These are phyloP conservation scores for Eristalis intricaria DNA, from an alignment of 2,888 invertebrate genomes.

Conservation along the genomic window DNA sequence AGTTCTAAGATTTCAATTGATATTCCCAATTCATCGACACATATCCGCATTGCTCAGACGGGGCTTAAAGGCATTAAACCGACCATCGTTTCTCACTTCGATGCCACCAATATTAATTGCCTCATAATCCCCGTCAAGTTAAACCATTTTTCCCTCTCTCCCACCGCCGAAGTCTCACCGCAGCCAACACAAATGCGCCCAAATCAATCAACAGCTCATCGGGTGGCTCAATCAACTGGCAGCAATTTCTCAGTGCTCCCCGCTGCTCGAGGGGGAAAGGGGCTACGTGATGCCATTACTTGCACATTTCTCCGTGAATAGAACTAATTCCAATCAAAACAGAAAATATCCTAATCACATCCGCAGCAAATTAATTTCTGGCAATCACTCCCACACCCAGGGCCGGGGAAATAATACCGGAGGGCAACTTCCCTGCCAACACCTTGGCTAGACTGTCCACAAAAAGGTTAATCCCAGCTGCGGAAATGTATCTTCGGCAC, in stretches of 20 bases:
- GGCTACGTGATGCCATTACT: constrained; percentile 68
- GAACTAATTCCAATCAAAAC: constrained; percentile 61
- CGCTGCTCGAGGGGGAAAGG: background rate
- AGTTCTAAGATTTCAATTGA: background rate
- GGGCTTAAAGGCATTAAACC: background rate
- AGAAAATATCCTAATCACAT: constrained; percentile 68
- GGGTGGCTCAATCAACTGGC: constrained; percentile 17
- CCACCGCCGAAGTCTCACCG: background rate
- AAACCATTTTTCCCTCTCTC: background rate
- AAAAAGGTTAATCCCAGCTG: constrained; percentile 31
- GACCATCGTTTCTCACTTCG: background rate
- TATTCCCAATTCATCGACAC: background rate
- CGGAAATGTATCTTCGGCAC: constrained; percentile 29
- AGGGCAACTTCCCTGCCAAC: background rate
- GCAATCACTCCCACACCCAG: constrained; percentile 27
- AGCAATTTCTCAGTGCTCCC: constrained; percentile 9
- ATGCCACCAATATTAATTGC: background rate
- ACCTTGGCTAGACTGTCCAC: background rate
- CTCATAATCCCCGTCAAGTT: background rate
- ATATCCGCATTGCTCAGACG: background rate
- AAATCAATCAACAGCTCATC: constrained; percentile 39
- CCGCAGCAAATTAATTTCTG: constrained; percentile 70
- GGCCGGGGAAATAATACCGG: background rate
- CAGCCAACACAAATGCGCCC: background rate
- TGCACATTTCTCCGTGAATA: constrained; percentile 64